These are phyloP conservation scores for Pheucticus melanocephalus DNA, from an alignment of 2,113 vertebrate genomes.

Conservation along the genomic window DNA sequence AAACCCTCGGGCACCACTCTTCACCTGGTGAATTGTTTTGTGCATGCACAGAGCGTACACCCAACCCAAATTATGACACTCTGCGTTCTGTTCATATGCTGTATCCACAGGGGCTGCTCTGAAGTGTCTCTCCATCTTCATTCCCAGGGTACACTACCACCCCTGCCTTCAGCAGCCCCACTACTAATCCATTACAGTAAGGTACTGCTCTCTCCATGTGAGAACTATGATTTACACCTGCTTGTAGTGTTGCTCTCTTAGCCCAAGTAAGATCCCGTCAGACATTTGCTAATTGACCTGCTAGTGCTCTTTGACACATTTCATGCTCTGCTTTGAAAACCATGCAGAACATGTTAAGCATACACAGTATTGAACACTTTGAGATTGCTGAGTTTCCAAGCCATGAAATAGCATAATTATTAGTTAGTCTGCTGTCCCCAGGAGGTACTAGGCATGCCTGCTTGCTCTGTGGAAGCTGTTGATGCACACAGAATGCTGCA, in stretches of 20 bases:
- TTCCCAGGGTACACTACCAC: not conserved
- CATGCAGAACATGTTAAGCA: rapidly evolving
- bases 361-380: not conserved
- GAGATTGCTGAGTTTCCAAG: not conserved
- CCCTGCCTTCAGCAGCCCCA: not conserved
- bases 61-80: not conserved
- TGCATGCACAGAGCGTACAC: rapidly evolving
- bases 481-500: rapidly evolving
- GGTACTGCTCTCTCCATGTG: not conserved
- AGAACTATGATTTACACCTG: not conserved
- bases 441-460: not conserved
- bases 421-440: not conserved
- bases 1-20: rapidly evolving
- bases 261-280: rapidly evolving
- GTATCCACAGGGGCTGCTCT: not conserved
- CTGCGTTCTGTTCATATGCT: rapidly evolving
- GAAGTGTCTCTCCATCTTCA: not conserved
- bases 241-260: not conserved
- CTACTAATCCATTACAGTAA: not conserved
- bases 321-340: not conserved
- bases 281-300: not conserved
- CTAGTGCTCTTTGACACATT: not conserved
- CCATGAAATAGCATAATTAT: not conserved
- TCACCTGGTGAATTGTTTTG: not conserved
- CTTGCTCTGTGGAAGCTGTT: not conserved